Evolutionary conservation across 37 sponge, comb jelly and placozoan species (phyloP).

Genomic region (Chondrilla cf. caribensis): DNA sequence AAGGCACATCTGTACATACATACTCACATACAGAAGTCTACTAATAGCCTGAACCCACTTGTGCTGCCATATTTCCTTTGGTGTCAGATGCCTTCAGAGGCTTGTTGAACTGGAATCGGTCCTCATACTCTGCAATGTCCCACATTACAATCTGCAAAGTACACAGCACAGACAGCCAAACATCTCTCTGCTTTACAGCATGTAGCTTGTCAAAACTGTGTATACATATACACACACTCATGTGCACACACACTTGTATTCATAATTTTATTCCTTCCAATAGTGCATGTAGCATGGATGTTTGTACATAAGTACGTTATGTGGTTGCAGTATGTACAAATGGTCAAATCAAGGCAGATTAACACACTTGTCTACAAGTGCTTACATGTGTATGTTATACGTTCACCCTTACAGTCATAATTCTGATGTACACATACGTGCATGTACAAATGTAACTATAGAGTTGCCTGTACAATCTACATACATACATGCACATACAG

Average conservation of each 20-base stretch:
- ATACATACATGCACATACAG: background rate
- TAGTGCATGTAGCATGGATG: background rate
- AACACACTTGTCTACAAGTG: background rate
- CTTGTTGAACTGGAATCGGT: slow-evolving; percentile 66
- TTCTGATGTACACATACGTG: background rate
- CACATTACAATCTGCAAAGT: slow-evolving; percentile 80
- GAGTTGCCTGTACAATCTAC: background rate
- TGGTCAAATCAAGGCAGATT: too few relatives aligned
- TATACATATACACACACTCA: background rate
- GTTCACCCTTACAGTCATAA: background rate
- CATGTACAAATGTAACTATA: background rate
- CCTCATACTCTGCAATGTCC: slow-evolving; percentile 83
- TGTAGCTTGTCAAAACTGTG: background rate
- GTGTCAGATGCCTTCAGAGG: slow-evolving; percentile 26
- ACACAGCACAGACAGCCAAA: background rate
- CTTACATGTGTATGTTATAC: background rate
- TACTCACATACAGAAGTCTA: too few relatives aligned
- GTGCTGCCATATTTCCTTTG: slow-evolving; percentile 28
- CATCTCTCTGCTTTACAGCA: background rate
- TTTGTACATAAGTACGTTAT: too few relatives aligned
- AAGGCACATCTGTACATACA: too few relatives aligned
- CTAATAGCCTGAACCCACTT: too few relatives aligned
- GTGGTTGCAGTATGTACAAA: too few relatives aligned
- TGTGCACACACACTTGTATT: background rate
- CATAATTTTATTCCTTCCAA: background rate